phyloP scores from a whole-genome alignment of 2,113 vertebrate genomes.

The Myocastor coypus region DNA sequence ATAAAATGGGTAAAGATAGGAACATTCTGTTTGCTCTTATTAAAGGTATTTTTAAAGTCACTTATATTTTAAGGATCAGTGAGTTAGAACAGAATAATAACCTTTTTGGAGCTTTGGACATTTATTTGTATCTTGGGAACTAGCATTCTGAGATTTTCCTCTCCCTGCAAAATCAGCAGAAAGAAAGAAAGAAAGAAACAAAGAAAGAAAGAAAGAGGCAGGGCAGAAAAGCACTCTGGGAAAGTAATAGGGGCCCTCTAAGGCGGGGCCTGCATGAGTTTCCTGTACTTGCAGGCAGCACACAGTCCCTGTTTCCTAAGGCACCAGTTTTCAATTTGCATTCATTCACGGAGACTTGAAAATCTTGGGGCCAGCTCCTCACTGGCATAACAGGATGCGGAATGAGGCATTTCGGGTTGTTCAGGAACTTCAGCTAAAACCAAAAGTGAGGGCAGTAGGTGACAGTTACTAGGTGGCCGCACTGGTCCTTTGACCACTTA shows the following conservation, averaged over 20 bases:
- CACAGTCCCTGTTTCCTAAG: neutral
- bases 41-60: slow-evolving; percentile 24
- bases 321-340: neutral
- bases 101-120: neutral
- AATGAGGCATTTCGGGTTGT: slow-evolving; percentile 47
- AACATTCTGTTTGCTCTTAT: neutral
- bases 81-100: slow-evolving; percentile 33
- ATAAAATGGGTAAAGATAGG: slow-evolving; percentile 30
- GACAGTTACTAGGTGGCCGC: neutral
- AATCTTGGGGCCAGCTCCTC: neutral
- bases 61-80: slow-evolving; percentile 47
- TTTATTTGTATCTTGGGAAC: neutral
- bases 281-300: neutral
- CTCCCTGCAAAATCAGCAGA: neutral
- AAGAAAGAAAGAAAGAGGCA: too few relatives aligned
- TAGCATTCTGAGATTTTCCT: neutral
- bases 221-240: neutral
- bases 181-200: neutral
- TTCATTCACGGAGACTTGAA: neutral
- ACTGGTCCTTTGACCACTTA: slow-evolving; percentile 45
- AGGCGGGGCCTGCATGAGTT: neutral
- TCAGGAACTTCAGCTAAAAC: slow-evolving; percentile 14
- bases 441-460: slow-evolving; percentile 25
- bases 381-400: neutral
- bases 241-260: neutral